These are phyloP conservation scores for Hydra vulgaris DNA, from an alignment of 30 jellyfish, hydroid and myxozoan genomes.

Conservation along the genomic window DNA sequence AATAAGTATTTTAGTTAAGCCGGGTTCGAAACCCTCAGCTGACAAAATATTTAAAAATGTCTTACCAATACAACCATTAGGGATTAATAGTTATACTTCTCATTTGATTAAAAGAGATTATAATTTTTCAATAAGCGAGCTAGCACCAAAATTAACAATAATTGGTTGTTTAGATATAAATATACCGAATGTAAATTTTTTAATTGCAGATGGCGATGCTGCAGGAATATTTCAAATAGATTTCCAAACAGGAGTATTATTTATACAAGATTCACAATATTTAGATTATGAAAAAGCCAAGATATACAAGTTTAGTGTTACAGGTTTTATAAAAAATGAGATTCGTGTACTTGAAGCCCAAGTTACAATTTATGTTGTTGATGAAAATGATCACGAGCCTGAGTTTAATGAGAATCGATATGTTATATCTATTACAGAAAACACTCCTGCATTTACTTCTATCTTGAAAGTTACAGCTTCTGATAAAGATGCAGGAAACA, in stretches of 20 bases:
- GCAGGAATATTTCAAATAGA: slow-evolving; percentile 11
- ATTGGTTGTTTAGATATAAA: slow-evolving; percentile 15
- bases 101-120: background rate
- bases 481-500: slow-evolving; percentile 28
- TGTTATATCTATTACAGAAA: slow-evolving; percentile 4
- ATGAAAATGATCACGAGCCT: slow-evolving; percentile 80
- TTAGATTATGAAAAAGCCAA: slow-evolving; percentile 12
- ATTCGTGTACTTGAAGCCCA: slow-evolving; percentile 21
- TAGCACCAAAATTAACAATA: slow-evolving; percentile 21
- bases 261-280: slow-evolving; percentile 1
- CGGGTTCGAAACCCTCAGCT: background rate
- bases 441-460: slow-evolving; percentile 18
- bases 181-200: background rate
- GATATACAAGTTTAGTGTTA: slow-evolving; percentile 3
- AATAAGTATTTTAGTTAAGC: slow-evolving; percentile 1
- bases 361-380: slow-evolving; percentile 36
- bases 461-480: slow-evolving; percentile 24
- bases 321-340: slow-evolving; percentile 2
- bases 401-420: slow-evolving; percentile 26
- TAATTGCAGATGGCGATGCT: slow-evolving; percentile 8
- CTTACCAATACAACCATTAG: background rate
- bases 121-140: slow-evolving; percentile 9
- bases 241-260: slow-evolving; percentile 9
- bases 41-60: background rate
- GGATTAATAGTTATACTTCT: background rate